phyloP scores from a whole-genome alignment of 1,140 invertebrate genomes.

The Drosophila orosa region DNA sequence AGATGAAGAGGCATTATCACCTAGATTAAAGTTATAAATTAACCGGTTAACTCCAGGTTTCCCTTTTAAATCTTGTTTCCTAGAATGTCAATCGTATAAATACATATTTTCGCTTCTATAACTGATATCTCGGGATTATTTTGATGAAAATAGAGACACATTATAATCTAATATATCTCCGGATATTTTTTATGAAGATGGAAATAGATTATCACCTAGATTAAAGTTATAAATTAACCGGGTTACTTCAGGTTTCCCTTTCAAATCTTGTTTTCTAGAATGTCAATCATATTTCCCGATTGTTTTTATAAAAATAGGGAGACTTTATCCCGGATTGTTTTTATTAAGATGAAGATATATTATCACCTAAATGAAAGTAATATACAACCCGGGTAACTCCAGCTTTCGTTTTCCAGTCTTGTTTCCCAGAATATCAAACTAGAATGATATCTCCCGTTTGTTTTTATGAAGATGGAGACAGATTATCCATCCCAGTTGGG shows the following conservation, averaged over 20 bases:
- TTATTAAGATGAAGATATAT: no score
- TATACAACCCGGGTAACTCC: background rate
- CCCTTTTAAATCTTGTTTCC: background rate
- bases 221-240: background rate
- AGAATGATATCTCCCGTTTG: no score
- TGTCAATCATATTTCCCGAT: background rate
- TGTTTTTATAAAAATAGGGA: background rate
- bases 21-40: background rate
- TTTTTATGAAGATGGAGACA: no score
- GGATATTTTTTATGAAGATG: no score
- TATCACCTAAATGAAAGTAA: background rate
- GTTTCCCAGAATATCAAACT: background rate
- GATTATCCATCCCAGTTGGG: no score
- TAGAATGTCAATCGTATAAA: background rate
- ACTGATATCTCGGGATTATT: background rate
- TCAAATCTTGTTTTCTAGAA: background rate
- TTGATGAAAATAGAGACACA: background rate
- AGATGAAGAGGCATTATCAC: no score
- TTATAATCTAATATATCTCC: no score
- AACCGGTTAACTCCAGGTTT: background rate
- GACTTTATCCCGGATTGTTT: no score
- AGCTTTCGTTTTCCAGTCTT: background rate
- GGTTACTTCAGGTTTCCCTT: background rate
- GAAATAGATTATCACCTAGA: no score
- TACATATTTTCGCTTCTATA: slow-evolving; percentile 6